Percentiles rank a stretch among this genome's conserved stretches.
Evolutionary conservation across 2,113 vertebrate species (phyloP).

Genomic region (Epinephelus lanceolatus): DNA sequence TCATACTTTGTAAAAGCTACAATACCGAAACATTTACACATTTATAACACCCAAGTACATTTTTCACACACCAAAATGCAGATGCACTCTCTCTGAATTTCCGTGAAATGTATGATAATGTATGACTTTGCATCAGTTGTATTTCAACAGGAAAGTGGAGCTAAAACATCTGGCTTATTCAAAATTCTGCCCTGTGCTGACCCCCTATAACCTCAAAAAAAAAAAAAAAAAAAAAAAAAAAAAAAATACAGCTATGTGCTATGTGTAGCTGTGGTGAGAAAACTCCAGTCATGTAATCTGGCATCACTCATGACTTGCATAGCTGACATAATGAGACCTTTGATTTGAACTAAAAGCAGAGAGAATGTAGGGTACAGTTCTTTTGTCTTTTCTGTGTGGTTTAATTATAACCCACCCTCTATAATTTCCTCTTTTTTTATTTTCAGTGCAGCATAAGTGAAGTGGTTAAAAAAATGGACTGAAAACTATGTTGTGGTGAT

Average conservation of each 20-base stretch:
- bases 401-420: background rate
- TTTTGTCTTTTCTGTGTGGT: background rate
- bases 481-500: background rate
- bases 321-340: background rate
- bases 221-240: background rate
- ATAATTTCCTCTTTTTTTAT: background rate
- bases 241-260: background rate
- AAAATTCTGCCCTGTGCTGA: background rate
- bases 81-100: background rate
- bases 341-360: background rate
- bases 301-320: constrained; percentile 4
- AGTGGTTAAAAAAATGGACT: background rate
- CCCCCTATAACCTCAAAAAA: background rate
- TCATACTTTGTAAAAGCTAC: background rate
- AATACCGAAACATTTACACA: background rate
- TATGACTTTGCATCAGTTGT: background rate
- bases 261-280: background rate
- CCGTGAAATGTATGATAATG: background rate
- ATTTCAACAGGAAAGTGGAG: background rate
- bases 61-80: background rate
- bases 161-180: background rate
- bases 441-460: background rate
- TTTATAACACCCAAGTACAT: background rate
- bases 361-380: background rate
- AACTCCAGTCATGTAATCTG: background rate